Base-by-base conservation (phyloP, 2,113 vertebrate species). In the Propithecus coquereli region DNA sequence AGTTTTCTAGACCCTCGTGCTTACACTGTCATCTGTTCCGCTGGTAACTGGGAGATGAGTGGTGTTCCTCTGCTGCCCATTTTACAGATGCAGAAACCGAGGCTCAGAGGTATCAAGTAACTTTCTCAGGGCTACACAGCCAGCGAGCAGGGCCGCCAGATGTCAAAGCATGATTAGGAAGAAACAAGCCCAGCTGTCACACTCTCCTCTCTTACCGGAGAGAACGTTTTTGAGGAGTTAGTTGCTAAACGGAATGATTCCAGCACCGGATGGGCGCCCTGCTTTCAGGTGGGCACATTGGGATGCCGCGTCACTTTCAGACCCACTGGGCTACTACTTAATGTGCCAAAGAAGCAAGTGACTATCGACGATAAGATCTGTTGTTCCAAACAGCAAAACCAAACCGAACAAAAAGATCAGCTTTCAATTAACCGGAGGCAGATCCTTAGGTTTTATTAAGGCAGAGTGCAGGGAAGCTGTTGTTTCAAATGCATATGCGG, bases 151-250 rank as follows among this genome's bases (percentile, higher is more conserved):
- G 40, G 4, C 27, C 2, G 0, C 59, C 63, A 1, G 27, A 52
- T 7, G 2, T 37, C 23, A 2, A 16, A 4, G 52, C 0, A 0
- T 0, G 63, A n/a, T 12, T 6, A 0, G 18, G 5, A 70, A 4
- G 0, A n/a, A 13, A 23, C 18, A 2, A 40, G 3, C 59, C 32
- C 1, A 0, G 23, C 4, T 10, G n/a, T 32, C 68, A 17, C 9
- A 4, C 11, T 27, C 40, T 43, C 43, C 23, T 27, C 20, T 22
- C 59, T 40, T 37, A 12, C n/a, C 68, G 1, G 1, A 40, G 74
- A 59, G 52, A 11, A 25, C 1, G 0, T 0, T 43, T 30, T n/a
- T 4, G 30, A 71, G 50, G 52, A 65, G 10, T 10, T 4, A 1
- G 3, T 47, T 32, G 45, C 40, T 2, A 12, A 2, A 6, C 22